Conservation (phyloP, 37 sponge, comb jelly and placozoan genomes). For the Petrosia ficiformis region DNA sequence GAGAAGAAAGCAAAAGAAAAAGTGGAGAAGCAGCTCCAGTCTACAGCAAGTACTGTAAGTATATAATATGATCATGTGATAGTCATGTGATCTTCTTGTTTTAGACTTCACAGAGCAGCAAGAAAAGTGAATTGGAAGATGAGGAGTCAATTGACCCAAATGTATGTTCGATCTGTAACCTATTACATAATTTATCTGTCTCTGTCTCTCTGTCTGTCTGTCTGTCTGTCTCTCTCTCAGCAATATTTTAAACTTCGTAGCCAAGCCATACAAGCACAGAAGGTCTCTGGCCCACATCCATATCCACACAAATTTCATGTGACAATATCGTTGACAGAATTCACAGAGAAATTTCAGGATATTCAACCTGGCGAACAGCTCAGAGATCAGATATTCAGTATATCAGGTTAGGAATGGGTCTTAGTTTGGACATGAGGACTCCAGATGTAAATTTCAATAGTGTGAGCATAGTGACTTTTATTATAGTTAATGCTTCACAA, state of each 20-base stretch:
- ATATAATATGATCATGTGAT: background rate
- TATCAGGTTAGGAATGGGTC: slow-evolving; percentile 62
- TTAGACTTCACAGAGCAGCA: too few relatives aligned
- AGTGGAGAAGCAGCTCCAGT: slow-evolving; percentile 49
- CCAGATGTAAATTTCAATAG: too few relatives aligned
- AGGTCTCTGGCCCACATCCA: slow-evolving; percentile 74
- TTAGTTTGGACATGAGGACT: too few relatives aligned
- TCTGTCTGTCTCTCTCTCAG: slow-evolving; percentile 18
- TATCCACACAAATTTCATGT: slow-evolving; percentile 99
- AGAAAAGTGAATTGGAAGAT: slow-evolving; percentile 17
- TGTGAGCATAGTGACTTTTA: too few relatives aligned
- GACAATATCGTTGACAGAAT: slow-evolving; percentile 74
- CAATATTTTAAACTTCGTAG: slow-evolving; percentile 85
- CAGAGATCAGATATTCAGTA: slow-evolving; percentile 45
- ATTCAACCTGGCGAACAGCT: slow-evolving; percentile 63
- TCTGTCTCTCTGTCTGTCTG: background rate
- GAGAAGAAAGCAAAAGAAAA: slow-evolving; percentile 93
- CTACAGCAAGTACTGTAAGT: background rate
- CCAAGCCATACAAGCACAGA: slow-evolving; percentile 60
- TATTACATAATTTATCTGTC: too few relatives aligned
- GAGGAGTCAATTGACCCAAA: slow-evolving; percentile 91
- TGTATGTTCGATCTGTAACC: too few relatives aligned
- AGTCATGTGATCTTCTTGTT: too few relatives aligned
- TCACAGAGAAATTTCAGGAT: slow-evolving; percentile 70
- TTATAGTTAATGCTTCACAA: too few relatives aligned